Conservation (phyloP, 2,888 invertebrate species). For the Agonopterix subpropinquella region DNA sequence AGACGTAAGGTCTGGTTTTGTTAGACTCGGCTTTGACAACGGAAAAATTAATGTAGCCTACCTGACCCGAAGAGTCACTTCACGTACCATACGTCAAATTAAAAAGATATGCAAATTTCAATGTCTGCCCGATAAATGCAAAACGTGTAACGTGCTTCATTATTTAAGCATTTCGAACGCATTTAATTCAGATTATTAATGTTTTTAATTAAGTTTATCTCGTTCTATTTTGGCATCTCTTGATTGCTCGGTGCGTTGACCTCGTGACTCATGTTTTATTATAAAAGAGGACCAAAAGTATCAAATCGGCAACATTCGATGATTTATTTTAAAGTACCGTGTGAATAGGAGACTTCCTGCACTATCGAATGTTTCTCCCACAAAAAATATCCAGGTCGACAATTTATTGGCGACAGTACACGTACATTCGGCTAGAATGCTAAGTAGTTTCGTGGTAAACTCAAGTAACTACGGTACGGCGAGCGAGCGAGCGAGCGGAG, state of each 20-base stretch:
- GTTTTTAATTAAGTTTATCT: constrained; percentile 67
- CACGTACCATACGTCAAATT: constrained; percentile 51
- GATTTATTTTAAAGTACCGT: constrained; percentile 27
- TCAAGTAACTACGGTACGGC: constrained; percentile 42
- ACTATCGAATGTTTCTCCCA: constrained; percentile 20
- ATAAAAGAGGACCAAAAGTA: constrained; percentile 7
- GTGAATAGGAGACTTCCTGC: constrained; percentile 54
- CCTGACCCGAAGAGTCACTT: constrained; percentile 26
- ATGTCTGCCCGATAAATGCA: constrained; percentile 41
- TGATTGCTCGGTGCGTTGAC: constrained; percentile 50
- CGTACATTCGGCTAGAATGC: constrained; percentile 64
- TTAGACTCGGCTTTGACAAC: constrained; percentile 8
- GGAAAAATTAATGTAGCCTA: constrained; percentile 17
- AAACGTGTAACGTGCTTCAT: constrained; percentile 45
- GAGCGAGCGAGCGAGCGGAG: constrained; percentile 40
- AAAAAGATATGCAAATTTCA: constrained; percentile 62
- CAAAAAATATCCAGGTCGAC: constrained; percentile 62
- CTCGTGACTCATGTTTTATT: constrained; percentile 39
- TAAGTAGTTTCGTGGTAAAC: constrained; percentile 65
- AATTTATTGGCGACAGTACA: constrained; percentile 59
- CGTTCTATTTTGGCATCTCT: constrained; percentile 55
- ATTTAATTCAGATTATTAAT: constrained; percentile 61
- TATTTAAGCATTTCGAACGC: constrained; percentile 47
- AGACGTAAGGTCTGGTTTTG: constrained; percentile 25
- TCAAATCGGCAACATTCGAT: too few relatives aligned